These are phyloP conservation scores for Rhinoptilus africanus DNA, from an alignment of 2,113 vertebrate species.

Conservation along the genomic window DNA sequence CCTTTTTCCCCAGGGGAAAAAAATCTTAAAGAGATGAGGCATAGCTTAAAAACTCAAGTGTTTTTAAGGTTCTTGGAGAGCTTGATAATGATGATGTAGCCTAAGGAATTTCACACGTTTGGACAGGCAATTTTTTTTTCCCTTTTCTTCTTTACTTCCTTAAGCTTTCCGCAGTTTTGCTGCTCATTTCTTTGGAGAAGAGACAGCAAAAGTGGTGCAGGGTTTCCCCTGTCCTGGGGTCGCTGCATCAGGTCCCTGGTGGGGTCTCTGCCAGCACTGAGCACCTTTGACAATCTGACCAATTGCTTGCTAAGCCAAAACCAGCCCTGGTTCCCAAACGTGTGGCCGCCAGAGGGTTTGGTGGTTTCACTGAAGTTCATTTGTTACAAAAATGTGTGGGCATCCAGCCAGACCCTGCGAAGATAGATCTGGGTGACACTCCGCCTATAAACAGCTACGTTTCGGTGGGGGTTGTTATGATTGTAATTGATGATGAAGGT, in stretches of 20 bases:
- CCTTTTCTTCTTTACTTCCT: not conserved
- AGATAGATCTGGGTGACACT: not conserved
- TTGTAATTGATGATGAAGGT: not conserved
- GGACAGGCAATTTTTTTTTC: not conserved
- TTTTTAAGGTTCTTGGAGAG: slow-evolving; percentile 7
- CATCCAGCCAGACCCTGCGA: not conserved
- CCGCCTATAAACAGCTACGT: not conserved
- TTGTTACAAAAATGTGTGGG: not conserved
- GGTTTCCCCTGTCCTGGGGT: not conserved
- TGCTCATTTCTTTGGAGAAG: not conserved
- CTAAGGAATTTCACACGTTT: slow-evolving; percentile 5
- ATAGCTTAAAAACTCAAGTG: not conserved
- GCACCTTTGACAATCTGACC: not conserved
- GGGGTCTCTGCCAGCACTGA: not conserved
- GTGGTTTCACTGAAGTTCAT: not conserved
- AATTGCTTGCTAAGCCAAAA: not conserved
- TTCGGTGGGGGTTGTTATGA: not conserved
- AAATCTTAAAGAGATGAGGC: slow-evolving; percentile 12
- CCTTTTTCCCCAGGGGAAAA: not conserved
- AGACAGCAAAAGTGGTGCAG: not conserved
- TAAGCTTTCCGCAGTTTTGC: not conserved
- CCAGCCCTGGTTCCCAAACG: not conserved
- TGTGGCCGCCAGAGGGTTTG: accelerated
- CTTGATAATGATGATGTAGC: not conserved
- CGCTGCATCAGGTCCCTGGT: not conserved